Percentiles rank a stretch among this genome's conserved stretches.
Conservation (phyloP, 1,140 invertebrate genomes). For the Teleopsis dalmanni region DNA sequence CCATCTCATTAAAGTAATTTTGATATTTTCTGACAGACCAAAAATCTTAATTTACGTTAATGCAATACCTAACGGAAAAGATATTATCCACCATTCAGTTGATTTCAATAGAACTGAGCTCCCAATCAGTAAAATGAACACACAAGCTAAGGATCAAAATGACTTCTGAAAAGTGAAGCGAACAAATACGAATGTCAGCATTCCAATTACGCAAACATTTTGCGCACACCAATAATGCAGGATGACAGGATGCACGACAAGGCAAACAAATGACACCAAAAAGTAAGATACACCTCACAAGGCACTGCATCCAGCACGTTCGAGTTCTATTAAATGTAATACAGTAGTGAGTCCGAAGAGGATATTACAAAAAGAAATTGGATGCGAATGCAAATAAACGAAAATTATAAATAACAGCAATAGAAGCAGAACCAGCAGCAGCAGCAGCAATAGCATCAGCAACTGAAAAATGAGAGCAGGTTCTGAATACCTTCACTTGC, state of each 20-base stretch:
- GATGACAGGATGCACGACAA: slow-evolving; percentile 21
- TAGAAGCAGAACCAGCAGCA: not conserved
- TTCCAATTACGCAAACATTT: slow-evolving; percentile 44
- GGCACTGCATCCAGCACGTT: too few species aligned
- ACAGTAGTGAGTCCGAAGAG: too few species aligned
- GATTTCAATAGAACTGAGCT: not conserved
- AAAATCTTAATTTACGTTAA: too few species aligned
- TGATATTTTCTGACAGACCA: too few species aligned
- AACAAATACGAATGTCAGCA: slow-evolving; percentile 38
- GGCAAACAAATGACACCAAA: not conserved
- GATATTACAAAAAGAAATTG: slow-evolving; percentile 42
- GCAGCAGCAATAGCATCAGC: too few species aligned
- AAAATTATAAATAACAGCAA: slow-evolving; percentile 43
- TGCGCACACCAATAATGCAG: slow-evolving; percentile 43
- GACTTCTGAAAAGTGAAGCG: not conserved
- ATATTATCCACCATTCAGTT: not conserved
- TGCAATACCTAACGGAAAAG: not conserved
- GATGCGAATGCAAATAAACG: slow-evolving; percentile 43
- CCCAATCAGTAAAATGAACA: not conserved
- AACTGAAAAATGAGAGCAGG: too few species aligned
- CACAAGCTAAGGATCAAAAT: not conserved
- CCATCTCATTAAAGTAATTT: too few species aligned
- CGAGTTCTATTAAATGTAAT: too few species aligned
- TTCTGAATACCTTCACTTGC: too few species aligned
- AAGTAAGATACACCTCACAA: not conserved